Evolutionary conservation across 2,888 invertebrate genomes (phyloP).

Genomic region (Apamea crenata): DNA sequence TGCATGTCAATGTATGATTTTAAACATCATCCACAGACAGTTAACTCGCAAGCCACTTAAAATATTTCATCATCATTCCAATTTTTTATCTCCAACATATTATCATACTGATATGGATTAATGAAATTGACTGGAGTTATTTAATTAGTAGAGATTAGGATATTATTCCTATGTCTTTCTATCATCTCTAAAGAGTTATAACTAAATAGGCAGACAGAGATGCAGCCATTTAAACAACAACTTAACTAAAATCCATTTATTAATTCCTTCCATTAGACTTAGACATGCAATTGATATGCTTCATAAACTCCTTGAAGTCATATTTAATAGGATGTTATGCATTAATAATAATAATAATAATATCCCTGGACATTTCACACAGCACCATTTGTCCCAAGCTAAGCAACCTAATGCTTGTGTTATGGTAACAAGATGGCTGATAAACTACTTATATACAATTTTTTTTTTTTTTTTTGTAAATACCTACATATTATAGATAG

Average conservation of each 20-base stretch:
- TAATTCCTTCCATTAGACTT: not conserved
- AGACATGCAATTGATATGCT: slow-evolving; percentile 1
- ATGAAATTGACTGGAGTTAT: not conserved
- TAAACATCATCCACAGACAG: not conserved
- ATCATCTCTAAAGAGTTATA: not conserved
- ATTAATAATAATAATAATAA: too few relatives aligned
- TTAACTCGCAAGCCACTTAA: slow-evolving; percentile 8
- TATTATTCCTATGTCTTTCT: not conserved
- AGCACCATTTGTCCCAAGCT: too few relatives aligned
- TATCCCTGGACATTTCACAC: too few relatives aligned
- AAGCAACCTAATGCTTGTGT: too few relatives aligned
- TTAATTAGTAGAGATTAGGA: not conserved
- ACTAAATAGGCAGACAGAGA: accelerated
- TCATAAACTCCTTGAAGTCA: not conserved
- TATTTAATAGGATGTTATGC: not conserved
- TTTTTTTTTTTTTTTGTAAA: too few relatives aligned
- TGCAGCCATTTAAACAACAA: not conserved
- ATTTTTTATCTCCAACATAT: not conserved
- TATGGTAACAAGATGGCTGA: too few relatives aligned
- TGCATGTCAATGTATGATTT: slow-evolving; percentile 5
- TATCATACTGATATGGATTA: not conserved
- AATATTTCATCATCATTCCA: slow-evolving; percentile 28
- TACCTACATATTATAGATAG: too few relatives aligned
- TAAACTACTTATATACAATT: too few relatives aligned
- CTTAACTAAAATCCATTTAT: not conserved